These are phyloP conservation scores for Dioctria rufipes DNA, from an alignment of 2,888 invertebrate species.

Conservation along the genomic window DNA sequence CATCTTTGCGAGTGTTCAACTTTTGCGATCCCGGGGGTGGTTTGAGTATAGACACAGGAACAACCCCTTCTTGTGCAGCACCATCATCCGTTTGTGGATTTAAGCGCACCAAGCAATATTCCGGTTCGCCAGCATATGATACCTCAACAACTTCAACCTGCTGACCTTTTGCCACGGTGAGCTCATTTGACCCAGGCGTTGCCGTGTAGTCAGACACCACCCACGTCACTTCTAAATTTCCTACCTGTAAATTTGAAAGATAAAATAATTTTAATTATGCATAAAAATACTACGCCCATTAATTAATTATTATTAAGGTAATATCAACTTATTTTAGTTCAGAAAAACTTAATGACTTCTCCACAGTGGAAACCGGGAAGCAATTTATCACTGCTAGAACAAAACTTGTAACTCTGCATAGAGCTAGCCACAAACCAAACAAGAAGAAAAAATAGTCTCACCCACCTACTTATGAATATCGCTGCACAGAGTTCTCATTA, in stretches of 20 bases:
- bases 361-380: neutral
- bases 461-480: neutral
- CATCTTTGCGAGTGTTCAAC: constrained; percentile 66
- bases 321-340: neutral
- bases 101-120: constrained; percentile 82
- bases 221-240: constrained; percentile 91
- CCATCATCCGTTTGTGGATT: constrained; percentile 73
- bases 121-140: constrained; percentile 77
- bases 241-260: constrained; percentile 74
- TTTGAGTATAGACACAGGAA: constrained; percentile 84
- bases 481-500: neutral
- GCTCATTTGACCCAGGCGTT: constrained; percentile 82
- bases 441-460: neutral
- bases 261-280: constrained; percentile 12
- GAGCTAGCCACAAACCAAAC: neutral
- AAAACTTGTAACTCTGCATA: neutral
- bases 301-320: neutral
- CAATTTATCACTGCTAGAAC: too few species aligned
- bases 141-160: constrained; percentile 92
- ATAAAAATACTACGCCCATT: neutral
- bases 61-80: constrained; percentile 82
- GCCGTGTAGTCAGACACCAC: constrained; percentile 89
- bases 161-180: constrained; percentile 90
- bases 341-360: neutral
- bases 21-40: constrained; percentile 77